phyloP scores from a whole-genome alignment of 2,888 invertebrate genomes.

The Pasiphila rectangulata region DNA sequence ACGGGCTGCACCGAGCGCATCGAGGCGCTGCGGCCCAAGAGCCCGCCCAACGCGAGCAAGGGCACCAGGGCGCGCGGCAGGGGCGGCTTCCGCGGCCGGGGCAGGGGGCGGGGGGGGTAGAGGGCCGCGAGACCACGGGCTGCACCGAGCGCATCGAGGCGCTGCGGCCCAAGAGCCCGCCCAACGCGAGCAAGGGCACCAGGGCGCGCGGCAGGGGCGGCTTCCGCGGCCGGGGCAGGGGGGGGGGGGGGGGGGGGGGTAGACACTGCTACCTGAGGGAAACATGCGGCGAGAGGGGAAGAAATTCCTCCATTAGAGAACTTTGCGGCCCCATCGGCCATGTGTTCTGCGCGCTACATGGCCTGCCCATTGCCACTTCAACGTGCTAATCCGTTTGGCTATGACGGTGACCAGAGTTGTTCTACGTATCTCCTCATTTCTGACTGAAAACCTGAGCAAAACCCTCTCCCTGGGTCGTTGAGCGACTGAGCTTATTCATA shows the following conservation, averaged over 20 bases:
- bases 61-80: conserved; percentile 82
- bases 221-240: conserved; percentile 69
- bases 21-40: conserved; percentile 96
- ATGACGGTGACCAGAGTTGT: too few relatives aligned
- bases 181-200: conserved; percentile 91
- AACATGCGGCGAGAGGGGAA: too few relatives aligned
- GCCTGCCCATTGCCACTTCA: too few relatives aligned
- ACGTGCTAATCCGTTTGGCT: too few relatives aligned
- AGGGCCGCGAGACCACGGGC: conserved; percentile 86
- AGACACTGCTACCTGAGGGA: too few relatives aligned
- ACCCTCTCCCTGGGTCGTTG: too few relatives aligned
- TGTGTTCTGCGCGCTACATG: too few relatives aligned
- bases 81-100: conserved; percentile 76
- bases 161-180: conserved; percentile 97
- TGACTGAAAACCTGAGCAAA: too few relatives aligned
- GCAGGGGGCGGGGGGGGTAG: conserved; percentile 42
- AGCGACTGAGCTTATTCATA: too few relatives aligned
- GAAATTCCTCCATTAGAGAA: too few relatives aligned
- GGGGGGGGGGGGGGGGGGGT: conserved; percentile 31
- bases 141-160: conserved; percentile 98
- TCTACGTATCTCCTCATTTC: too few relatives aligned
- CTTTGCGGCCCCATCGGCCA: too few relatives aligned
- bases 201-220: conserved; percentile 81
- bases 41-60: conserved; percentile 95
- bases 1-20: conserved; percentile 98